Evolutionary conservation across 2,113 vertebrate species (phyloP).

Genomic region (Psettodes erumei): DNA sequence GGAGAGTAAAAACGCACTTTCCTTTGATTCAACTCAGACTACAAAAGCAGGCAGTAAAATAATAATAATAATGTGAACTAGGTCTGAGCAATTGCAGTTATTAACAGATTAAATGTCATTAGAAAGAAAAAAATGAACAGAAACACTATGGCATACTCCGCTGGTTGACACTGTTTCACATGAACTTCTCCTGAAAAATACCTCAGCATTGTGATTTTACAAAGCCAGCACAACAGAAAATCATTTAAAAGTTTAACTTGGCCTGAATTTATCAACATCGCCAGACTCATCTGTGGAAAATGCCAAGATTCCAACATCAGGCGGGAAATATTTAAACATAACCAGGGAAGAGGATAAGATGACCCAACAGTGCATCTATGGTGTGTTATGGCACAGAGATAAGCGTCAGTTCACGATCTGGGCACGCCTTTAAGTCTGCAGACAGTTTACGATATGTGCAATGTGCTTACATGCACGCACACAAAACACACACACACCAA

Average conservation of each 20-base stretch:
- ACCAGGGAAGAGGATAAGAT: slow-evolving; percentile 31
- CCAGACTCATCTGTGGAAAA: slow-evolving; percentile 11
- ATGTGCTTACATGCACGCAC: slow-evolving; percentile 9
- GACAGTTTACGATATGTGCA: slow-evolving; percentile 29
- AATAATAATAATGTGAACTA: slow-evolving; percentile 2
- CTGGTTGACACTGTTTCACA: background rate
- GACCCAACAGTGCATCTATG: background rate
- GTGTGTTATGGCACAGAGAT: slow-evolving; percentile 33
- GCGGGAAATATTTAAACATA: slow-evolving; percentile 18
- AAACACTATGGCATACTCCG: background rate
- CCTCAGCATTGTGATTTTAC: background rate
- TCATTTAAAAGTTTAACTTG: background rate
- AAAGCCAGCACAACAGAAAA: background rate
- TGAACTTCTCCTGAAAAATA: background rate
- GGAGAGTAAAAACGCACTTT: background rate
- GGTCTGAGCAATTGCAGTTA: background rate
- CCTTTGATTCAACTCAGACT: background rate
- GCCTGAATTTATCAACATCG: background rate
- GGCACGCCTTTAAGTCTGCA: slow-evolving; percentile 14
- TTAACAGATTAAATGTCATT: background rate
- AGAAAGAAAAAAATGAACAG: too few species aligned
- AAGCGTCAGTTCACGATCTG: slow-evolving; percentile 38
- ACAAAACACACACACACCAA: slow-evolving; percentile 9
- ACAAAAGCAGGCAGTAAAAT: background rate
- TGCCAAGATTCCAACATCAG: background rate